phyloP scores from a whole-genome alignment of 2,888 invertebrate genomes.

The Priapulus caudatus region DNA sequence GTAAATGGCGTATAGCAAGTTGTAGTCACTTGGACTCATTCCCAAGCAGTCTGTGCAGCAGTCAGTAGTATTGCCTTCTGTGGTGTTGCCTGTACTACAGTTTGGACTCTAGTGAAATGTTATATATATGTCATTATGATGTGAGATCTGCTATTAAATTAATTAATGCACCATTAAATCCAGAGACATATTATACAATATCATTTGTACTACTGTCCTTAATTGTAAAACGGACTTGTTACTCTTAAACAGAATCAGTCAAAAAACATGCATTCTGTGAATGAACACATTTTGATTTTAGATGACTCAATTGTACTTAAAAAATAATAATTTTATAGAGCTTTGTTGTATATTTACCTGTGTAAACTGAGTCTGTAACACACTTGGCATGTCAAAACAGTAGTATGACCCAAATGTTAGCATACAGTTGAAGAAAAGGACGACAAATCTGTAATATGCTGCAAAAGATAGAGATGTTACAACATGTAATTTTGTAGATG shows the following conservation, averaged over 20 bases:
- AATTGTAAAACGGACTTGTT: no score
- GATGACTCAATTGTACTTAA: not conserved
- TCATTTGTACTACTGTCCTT: no score
- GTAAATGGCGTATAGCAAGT: constrained; percentile 39
- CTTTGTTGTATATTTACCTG: constrained; percentile 24
- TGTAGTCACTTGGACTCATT: constrained; percentile 36
- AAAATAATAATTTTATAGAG: not conserved
- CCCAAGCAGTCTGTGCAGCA: constrained; percentile 30
- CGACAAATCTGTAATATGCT: constrained; percentile 34
- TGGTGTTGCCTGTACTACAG: no score
- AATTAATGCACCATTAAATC: constrained; percentile 13
- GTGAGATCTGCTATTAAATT: constrained; percentile 4
- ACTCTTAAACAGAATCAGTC: no score
- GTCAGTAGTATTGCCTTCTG: constrained; percentile 4
- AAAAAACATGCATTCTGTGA: no score
- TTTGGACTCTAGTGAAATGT: no score
- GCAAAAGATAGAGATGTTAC: no score
- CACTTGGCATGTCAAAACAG: constrained; percentile 42
- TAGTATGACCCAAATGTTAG: constrained; percentile 41
- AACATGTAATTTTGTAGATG: no score
- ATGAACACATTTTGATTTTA: constrained; percentile 8
- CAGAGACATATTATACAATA: no score
- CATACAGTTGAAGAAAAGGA: constrained; percentile 40
- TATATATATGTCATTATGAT: not conserved
- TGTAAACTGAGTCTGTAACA: constrained; percentile 35